Base-by-base conservation (phyloP, 2,888 invertebrate genomes). In the Drosophila macrothrix region DNA sequence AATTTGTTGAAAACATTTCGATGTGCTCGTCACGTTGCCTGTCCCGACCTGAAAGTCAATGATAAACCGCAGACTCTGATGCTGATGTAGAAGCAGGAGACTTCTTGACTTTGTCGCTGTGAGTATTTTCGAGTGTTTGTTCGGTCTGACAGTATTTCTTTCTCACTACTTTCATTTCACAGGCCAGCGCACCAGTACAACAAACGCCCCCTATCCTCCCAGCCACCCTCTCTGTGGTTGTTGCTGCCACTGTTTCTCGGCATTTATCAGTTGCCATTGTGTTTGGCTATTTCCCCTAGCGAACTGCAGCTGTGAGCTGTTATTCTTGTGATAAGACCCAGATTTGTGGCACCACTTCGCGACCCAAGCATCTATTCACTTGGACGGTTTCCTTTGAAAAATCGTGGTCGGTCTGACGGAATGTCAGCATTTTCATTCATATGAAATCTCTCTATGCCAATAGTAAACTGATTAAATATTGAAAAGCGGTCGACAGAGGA, bases 201-300 rank as follows among this genome's bases (percentile, higher is more conserved):
- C 61, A 62, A 54, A 5, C 31, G 1, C 29, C 31, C 43, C 29
- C 43, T 19, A 14, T 12, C 16, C 6, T 1, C 43, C 5, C 22
- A 31, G 33, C 39, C 12, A 29, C 19, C 29, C 6, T 25, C 54
- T 35, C 25, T 7, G 6, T 19, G 22, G 22, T 64, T 37, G 28
- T 28, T 28, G 28, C 25, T 49, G 33, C 39, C 50, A 61, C 67
- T 53, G 65, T 52, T 75, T 68, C 50, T 39, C 71, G 19, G 65
- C 59, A 52, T 79, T 75, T 82, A 84, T 87, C 85, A 84, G 88
- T 54, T 65, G 41, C 65, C 86, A 80, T 88, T 84, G 83, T 83
- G 83, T 61, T 68, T 55, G 46, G 19, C 50, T 53, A 64, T 82
- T 63, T 79, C 53, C 70, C 59, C 64, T 54, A 74, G 50, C 25